A percentile compares a stretch with the other conserved stretches of the same genome.
phyloP scores from a whole-genome alignment of 64 coral and sea anemone genomes.

The Acropora yongei region DNA sequence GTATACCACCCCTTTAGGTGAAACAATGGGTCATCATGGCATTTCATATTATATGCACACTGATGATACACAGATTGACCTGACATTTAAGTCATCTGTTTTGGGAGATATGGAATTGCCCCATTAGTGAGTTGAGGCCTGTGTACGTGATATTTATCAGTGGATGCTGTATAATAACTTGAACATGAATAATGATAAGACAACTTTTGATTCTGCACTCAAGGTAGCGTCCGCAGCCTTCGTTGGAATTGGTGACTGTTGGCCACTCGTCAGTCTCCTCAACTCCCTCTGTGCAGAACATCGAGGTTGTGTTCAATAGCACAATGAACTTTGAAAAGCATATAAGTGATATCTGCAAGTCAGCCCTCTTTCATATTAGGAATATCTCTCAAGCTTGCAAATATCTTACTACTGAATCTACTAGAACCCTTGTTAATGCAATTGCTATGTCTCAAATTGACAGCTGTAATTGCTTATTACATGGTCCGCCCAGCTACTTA shows the following conservation, averaged over 20 bases:
- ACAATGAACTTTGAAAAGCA: constrained; percentile 40
- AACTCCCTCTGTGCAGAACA: not conserved
- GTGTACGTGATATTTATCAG: no score
- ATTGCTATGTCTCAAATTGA: constrained; percentile 36
- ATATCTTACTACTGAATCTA: constrained; percentile 21
- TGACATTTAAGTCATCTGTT: not conserved
- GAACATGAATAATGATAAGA: not conserved
- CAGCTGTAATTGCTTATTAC: constrained; percentile 19
- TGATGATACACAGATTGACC: not conserved
- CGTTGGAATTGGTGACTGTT: not conserved
- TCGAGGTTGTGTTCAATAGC: constrained; percentile 8
- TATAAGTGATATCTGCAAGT: constrained; percentile 42
- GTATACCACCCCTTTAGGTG: constrained; percentile 24
- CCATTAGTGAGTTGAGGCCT: no score
- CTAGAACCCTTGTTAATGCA: constrained; percentile 32
- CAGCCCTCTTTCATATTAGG: constrained; percentile 27
- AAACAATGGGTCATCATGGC: not conserved
- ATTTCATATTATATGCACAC: constrained; percentile 16
- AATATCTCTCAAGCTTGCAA: constrained; percentile 41
- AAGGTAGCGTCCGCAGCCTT: not conserved
- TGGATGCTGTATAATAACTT: no score
- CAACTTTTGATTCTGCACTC: not conserved
- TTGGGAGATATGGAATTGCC: no score
- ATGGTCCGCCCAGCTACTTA: constrained; percentile 2
- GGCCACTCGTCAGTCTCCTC: not conserved